Evolutionary conservation across 2,797 vertebrate genomes (phyloP), one percentile per base, ranked within the genome.

Genomic region (Neosilurus mollespiculum): DNA sequence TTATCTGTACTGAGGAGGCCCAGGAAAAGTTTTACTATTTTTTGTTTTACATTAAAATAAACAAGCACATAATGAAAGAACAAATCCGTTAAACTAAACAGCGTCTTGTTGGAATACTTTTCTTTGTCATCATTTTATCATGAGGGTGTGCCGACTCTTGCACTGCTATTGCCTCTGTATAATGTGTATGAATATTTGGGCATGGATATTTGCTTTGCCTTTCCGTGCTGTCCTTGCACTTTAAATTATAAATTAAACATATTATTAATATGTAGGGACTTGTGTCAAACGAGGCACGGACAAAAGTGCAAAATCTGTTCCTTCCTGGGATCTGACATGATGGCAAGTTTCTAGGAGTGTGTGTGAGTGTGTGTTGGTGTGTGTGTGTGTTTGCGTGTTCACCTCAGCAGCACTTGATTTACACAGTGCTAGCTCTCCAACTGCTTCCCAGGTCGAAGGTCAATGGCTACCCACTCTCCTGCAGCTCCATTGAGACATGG

Each of bases 391-490:
- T 30, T 20, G 73, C 56, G 59, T 73, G 83, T 71, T 86, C 90
- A 87, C 76, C 82, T 81, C 84, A 82, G 61, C 14, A 56, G 37
- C 75, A 83, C 84, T 88, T 91, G 86, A 90, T 90, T 90, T 90
- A 91, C 88, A 87, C 87, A 88, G 87, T 86, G 86, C 58, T 85
- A 88, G 88, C 82, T 83, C 86, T 88, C 90, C 90, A 89, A 92
- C 90, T 89, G 89, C 90, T 93, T 92, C 91, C 84, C 77, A 83
- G 85, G 92, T 88, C 90, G 92, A 91, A 93, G 93, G 92, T 93
- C 92, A 93, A 87, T 85, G 85, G 90, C 88, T 92, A 89, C 89
- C 87, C 90, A 89, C 90, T 91, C 86, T 91, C 86, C 87, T 84
- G 86, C 78, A 83, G 73, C 76, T 83, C 84, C 49, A 71, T 70